Evolutionary conservation across 2,797 vertebrate genomes (phyloP).

Genomic region (Eurystomus glaucurus): DNA sequence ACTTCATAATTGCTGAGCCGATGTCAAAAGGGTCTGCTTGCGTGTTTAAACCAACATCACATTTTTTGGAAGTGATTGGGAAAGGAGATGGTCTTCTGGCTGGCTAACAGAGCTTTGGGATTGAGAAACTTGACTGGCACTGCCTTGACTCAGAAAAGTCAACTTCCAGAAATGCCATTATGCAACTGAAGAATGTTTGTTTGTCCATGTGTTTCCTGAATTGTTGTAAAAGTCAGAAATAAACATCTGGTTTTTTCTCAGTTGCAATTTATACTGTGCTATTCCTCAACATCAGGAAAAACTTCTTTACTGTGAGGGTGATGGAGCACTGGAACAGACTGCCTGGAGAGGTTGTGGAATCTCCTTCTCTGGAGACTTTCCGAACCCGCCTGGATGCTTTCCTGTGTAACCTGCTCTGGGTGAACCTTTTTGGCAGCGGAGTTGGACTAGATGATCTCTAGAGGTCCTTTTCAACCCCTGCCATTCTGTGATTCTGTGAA

Average conservation of each 20-base stretch:
- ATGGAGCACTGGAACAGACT: no score
- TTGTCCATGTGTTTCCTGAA: not conserved
- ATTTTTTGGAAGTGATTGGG: not conserved
- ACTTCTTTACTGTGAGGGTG: no score
- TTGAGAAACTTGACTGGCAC: not conserved
- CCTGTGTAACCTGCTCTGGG: no score
- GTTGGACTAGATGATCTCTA: no score
- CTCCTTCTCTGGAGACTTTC: no score
- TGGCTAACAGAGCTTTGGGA: not conserved
- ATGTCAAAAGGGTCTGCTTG: not conserved
- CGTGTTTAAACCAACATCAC: not conserved
- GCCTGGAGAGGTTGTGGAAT: no score
- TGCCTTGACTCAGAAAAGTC: not conserved
- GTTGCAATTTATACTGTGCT: not conserved
- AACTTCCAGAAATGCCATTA: not conserved
- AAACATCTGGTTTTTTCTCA: not conserved
- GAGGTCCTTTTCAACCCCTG: no score
- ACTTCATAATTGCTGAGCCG: not conserved
- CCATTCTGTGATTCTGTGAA: not conserved
- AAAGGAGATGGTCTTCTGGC: not conserved
- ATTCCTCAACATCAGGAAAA: no score
- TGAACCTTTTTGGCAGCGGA: no score
- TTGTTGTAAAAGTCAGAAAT: not conserved
- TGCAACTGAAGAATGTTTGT: not conserved
- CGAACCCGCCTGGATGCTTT: no score